Conservation (phyloP, 2,797 vertebrate species). For the Pampus argenteus region DNA sequence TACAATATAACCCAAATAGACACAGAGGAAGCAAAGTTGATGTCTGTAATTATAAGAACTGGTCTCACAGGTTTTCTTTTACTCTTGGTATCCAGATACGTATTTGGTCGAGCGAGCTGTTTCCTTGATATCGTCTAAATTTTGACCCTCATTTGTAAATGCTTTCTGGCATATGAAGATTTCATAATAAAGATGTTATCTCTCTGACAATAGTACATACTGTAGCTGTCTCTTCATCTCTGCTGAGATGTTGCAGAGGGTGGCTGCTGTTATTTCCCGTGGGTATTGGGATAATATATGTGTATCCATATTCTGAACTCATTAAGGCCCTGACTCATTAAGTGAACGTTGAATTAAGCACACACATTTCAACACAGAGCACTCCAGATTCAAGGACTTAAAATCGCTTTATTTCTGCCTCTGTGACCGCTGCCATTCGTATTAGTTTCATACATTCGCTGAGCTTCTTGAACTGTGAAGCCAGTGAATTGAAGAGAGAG, state of each 20-base stretch:
- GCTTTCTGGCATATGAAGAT: slow-evolving; percentile 33
- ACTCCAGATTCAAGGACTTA: slow-evolving; percentile 33
- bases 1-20: not conserved
- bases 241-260: slow-evolving; percentile 17
- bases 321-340: slow-evolving; percentile 46
- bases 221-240: slow-evolving; percentile 10
- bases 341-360: slow-evolving; percentile 39
- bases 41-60: slow-evolving; percentile 13
- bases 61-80: slow-evolving; percentile 30
- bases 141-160: slow-evolving; percentile 25
- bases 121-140: slow-evolving; percentile 22
- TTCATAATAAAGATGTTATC: slow-evolving; percentile 26
- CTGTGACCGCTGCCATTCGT: not conserved
- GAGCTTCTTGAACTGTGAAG: slow-evolving; percentile 57
- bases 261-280: slow-evolving; percentile 8
- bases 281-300: slow-evolving; percentile 34
- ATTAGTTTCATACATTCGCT: slow-evolving; percentile 41
- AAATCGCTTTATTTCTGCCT: slow-evolving; percentile 49
- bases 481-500: slow-evolving; percentile 21
- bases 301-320: slow-evolving; percentile 26
- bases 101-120: slow-evolving; percentile 12
- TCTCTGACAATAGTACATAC: not conserved
- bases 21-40: not conserved
- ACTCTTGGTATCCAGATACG: slow-evolving; percentile 32
- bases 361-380: not conserved